Base-by-base conservation (phyloP, 2,797 vertebrate genomes). In the Leontopithecus rosalia region DNA sequence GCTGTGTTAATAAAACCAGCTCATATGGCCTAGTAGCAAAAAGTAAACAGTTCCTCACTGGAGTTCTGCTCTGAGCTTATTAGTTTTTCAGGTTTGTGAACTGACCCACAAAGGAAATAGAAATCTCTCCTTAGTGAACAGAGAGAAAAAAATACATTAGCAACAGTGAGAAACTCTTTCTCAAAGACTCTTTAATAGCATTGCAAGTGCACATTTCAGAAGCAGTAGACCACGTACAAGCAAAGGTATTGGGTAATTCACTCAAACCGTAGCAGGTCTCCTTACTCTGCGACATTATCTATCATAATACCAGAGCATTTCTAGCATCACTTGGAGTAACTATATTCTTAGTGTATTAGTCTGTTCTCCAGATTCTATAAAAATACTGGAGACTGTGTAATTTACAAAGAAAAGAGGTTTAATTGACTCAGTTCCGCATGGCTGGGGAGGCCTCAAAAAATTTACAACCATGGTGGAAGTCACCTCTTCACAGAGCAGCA, bases 91-190 rank as follows among this genome's bases (percentile, higher is more conserved):
- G 80, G 94, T 86, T 81, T 94, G 95, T 85, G 95, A 97, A 94
- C 82, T 94, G 96, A 97, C 95, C 96, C 93, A 90, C 90, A 55
- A 88, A 95, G 89, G 96, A 97, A 90, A 80, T 22, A 43, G 55
- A 88, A 95, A 87, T 86, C 88, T 79, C 81, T 85, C 90, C 87
- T 85, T 52, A 5, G 89, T 36, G 91, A 93, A 28, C 52, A 26
- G n/a, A 94, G 50, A 52, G 84, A 41, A 76, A 58, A 81, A 64
- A 55, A 36, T 10, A 24, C 8, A 33, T 79, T 22, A 20, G 55
- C 43, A 30, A 33, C 17, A 9, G 33, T 1, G 46, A 91, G 94
- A 79, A 48, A 7, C 28, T n/a, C 36, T 80, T 36, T 33, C 89
- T 84, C 7, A 2, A 55, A 72, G 76, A 64, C 41, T 46, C 76